Conservation (phyloP, 2,888 invertebrate genomes). For the Fissipunctia ypsillon region DNA sequence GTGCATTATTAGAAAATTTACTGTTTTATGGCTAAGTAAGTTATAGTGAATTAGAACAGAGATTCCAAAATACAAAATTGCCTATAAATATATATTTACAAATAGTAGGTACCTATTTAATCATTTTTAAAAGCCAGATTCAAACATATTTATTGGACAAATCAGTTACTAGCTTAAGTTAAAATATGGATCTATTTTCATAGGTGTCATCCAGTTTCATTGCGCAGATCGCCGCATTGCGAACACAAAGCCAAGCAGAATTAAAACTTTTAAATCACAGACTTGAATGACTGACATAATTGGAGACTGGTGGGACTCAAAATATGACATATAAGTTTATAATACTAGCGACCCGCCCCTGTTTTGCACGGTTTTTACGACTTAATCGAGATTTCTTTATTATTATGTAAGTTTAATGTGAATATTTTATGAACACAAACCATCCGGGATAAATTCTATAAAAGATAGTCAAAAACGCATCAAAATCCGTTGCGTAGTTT, state of each 20-base stretch:
- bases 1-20: neutral
- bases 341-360: neutral
- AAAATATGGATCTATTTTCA: constrained; percentile 25
- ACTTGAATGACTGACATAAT: constrained; percentile 17
- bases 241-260: constrained; percentile 8
- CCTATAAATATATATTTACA: too few species aligned
- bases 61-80: neutral
- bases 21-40: too few species aligned
- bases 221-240: constrained; percentile 30
- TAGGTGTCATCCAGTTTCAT: constrained; percentile 17
- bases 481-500: neutral
- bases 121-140: neutral
- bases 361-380: neutral
- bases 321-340: neutral
- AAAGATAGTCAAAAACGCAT: neutral
- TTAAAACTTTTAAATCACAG: constrained; percentile 24
- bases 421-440: too few species aligned
- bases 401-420: too few species aligned
- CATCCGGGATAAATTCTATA: neutral
- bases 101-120: too few species aligned
- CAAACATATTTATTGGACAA: neutral
- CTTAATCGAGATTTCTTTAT: neutral
- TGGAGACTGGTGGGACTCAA: neutral
- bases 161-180: constrained; percentile 1
- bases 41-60: neutral